These are phyloP conservation scores for Axinella damicornis DNA, from an alignment of 37 sponge, comb jelly and placozoan species.

Conservation along the genomic window DNA sequence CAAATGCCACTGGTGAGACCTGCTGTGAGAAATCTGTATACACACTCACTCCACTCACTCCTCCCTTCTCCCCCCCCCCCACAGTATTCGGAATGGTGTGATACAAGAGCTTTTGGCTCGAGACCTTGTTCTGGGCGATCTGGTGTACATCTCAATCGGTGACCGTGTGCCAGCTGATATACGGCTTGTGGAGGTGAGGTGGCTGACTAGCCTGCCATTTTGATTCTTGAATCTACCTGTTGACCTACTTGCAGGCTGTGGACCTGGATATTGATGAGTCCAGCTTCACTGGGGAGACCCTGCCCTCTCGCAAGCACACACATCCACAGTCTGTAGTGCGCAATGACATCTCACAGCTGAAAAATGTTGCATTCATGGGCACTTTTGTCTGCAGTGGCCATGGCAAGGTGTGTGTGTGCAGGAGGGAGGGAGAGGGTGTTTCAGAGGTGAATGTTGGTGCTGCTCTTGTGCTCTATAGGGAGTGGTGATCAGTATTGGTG, in stretches of 20 bases:
- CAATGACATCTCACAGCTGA: conserved; percentile 49
- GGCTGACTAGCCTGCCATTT: background rate
- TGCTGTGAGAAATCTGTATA: background rate
- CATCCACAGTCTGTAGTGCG: background rate
- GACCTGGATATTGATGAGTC: conserved; percentile 97
- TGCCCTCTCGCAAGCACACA: conserved; percentile 74
- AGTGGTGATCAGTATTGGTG: conserved; percentile 90
- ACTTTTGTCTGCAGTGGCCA: conserved; percentile 93
- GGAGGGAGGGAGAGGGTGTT: too few relatives aligned
- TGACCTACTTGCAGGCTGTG: conserved; percentile 51
- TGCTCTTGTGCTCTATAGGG: conserved; percentile 70
- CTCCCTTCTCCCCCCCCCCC: background rate
- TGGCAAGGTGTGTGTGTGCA: conserved; percentile 74
- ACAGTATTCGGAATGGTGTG: conserved; percentile 88
- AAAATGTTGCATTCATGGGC: conserved; percentile 96
- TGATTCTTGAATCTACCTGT: background rate
- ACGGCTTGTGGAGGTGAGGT: conserved; percentile 89
- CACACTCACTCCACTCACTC: background rate
- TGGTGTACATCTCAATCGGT: conserved; percentile 85
- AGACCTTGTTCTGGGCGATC: conserved; percentile 95
- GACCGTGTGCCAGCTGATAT: conserved; percentile 98
- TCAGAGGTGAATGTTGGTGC: too few relatives aligned
- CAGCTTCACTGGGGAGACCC: conserved; percentile 97
- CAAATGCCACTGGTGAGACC: conserved; percentile 94
- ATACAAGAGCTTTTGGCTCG: conserved; percentile 85